Conservation (phyloP, 2,888 invertebrate genomes). For the Xanthorhoe spadicearia region DNA sequence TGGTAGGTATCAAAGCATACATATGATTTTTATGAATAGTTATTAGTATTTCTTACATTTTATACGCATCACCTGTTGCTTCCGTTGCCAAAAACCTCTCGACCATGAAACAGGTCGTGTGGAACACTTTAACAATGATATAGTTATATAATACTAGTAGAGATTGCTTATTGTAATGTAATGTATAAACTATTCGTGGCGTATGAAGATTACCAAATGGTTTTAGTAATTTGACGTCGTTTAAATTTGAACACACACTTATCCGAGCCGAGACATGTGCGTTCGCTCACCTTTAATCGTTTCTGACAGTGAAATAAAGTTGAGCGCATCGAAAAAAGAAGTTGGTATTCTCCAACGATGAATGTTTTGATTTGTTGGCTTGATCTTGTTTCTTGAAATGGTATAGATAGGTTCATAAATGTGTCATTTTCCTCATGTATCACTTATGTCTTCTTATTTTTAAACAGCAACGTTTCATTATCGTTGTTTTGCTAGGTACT, state of each 20-base stretch:
- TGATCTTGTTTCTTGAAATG: too few species aligned
- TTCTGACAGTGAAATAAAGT: too few species aligned
- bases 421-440: not conserved
- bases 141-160: constrained; percentile 19
- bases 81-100: constrained; percentile 40
- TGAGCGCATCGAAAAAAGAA: too few species aligned
- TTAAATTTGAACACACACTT: too few species aligned
- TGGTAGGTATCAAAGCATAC: too few species aligned
- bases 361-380: too few species aligned
- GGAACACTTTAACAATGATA: constrained; percentile 45
- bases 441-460: constrained; percentile 38
- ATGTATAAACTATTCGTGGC: not conserved
- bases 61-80: constrained; percentile 1
- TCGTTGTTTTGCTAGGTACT: constrained; percentile 31
- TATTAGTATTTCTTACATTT: not conserved
- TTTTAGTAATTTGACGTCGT: too few species aligned
- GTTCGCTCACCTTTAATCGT: too few species aligned
- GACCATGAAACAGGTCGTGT: constrained; percentile 41
- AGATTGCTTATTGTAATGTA: constrained; percentile 20
- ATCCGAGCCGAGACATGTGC: too few species aligned
- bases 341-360: too few species aligned
- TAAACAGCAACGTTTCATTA: constrained; percentile 34
- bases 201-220: not conserved
- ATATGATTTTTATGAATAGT: not conserved
- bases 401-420: too few species aligned